A percentile compares a stretch with the other conserved stretches of the same genome.
Evolutionary conservation across 2,797 vertebrate species (phyloP).

Genomic region (Zenarchopterus dispar): DNA sequence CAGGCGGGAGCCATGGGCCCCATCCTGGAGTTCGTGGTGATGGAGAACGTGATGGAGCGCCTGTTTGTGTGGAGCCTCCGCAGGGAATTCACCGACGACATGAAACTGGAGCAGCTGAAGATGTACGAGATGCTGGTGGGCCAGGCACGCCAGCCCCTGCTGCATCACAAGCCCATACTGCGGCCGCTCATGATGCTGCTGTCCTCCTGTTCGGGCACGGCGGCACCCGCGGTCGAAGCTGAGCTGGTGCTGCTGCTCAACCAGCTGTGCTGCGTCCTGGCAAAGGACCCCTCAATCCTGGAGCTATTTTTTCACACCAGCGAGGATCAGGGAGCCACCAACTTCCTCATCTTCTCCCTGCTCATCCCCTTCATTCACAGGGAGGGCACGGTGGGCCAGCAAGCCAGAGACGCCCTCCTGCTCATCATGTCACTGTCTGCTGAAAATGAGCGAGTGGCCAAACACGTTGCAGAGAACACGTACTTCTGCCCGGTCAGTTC

Average conservation of each 20-base stretch:
- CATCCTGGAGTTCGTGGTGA: slow-evolving; percentile 97
- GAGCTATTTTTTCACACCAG: slow-evolving; percentile 99
- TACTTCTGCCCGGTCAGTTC: slow-evolving; percentile 96
- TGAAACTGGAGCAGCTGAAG: slow-evolving; percentile 96
- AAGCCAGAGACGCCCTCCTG: slow-evolving; percentile 94
- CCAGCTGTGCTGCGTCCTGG: slow-evolving; percentile 95
- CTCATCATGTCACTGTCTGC: slow-evolving; percentile 97
- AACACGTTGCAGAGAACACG: slow-evolving; percentile 92
- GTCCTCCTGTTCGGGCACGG: slow-evolving; percentile 90
- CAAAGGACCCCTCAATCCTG: slow-evolving; percentile 93
- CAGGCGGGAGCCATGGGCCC: slow-evolving; percentile 93
- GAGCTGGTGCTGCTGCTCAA: slow-evolving; percentile 93
- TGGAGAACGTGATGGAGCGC: slow-evolving; percentile 98
- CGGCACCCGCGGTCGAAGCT: slow-evolving; percentile 85
- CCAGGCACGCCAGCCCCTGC: slow-evolving; percentile 92
- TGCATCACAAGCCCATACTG: slow-evolving; percentile 96
- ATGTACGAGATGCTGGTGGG: slow-evolving; percentile 97
- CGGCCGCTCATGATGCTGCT: slow-evolving; percentile 97
- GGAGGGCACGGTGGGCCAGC: slow-evolving; percentile 93
- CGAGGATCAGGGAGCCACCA: slow-evolving; percentile 96
- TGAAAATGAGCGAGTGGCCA: slow-evolving; percentile 91
- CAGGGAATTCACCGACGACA: slow-evolving; percentile 94
- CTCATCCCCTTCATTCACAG: slow-evolving; percentile 97
- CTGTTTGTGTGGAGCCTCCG: slow-evolving; percentile 98
- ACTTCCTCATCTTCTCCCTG: slow-evolving; percentile 98